Conservation (phyloP, 1,140 invertebrate genomes). For the Lamellibrachia luymesi region DNA sequence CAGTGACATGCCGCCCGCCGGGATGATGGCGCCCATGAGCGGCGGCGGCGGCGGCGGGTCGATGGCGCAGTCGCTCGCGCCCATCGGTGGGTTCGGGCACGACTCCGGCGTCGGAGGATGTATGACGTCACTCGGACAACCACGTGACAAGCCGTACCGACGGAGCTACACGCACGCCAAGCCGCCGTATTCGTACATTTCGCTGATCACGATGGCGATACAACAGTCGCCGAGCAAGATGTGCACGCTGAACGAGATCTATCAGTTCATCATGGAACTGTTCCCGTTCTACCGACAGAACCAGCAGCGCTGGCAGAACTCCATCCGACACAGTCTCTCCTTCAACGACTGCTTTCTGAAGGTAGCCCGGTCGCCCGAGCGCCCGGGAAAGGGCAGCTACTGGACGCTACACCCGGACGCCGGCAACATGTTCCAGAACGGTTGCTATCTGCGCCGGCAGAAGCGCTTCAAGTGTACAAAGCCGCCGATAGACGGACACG, state of each 20-base stretch:
- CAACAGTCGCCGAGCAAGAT: conserved; percentile 93
- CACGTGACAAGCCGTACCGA: conserved; percentile 14
- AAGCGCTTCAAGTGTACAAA: conserved; percentile 98
- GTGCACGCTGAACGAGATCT: conserved; percentile 97
- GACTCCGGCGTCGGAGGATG: not conserved
- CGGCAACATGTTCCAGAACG: conserved; percentile 99
- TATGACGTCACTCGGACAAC: not conserved
- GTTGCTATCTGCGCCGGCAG: conserved; percentile 93
- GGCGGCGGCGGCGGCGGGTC: not conserved
- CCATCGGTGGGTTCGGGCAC: not conserved
- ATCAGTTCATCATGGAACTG: conserved; percentile 99
- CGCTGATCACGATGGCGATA: conserved; percentile 98
- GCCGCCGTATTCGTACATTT: conserved; percentile 97
- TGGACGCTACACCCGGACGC: conserved; percentile 98
- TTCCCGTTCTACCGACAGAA: conserved; percentile 96
- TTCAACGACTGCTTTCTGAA: conserved; percentile 99
- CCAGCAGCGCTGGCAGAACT: conserved; percentile 97
- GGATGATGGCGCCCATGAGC: conserved; percentile 1
- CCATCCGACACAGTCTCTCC: conserved; percentile 84
- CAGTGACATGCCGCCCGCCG: not conserved
- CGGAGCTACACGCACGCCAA: conserved; percentile 64
- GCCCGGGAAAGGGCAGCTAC: conserved; percentile 92
- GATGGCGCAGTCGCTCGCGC: conserved; percentile 3
- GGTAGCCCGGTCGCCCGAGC: conserved; percentile 95
- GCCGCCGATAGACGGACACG: conserved; percentile 59